Percentiles rank a stretch among this genome's conserved stretches.
phyloP scores from a whole-genome alignment of 2,113 vertebrate species.

The Ophiodon elongatus region DNA sequence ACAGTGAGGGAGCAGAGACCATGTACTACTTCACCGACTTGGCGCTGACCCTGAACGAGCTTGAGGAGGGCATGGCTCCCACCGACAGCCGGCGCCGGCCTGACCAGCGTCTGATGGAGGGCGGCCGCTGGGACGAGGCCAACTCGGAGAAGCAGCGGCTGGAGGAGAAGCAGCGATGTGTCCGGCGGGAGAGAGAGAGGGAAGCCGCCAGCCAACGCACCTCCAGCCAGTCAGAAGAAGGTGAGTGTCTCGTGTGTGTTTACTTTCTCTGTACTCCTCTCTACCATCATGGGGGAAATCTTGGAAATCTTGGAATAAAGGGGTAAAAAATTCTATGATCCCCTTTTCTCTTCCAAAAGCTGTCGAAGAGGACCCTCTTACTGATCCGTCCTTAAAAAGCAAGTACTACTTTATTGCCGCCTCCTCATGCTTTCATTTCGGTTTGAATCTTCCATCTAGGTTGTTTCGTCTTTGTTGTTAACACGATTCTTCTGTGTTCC shows the following conservation, averaged over 20 bases:
- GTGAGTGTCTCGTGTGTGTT: conserved; percentile 55
- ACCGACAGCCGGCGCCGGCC: conserved; percentile 93
- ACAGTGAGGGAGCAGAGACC: conserved; percentile 92
- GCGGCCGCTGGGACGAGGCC: conserved; percentile 96
- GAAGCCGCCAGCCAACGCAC: conserved; percentile 85
- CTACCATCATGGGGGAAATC: conserved; percentile 39
- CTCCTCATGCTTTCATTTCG: neutral
- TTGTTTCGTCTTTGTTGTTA: neutral
- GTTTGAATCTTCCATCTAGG: neutral
- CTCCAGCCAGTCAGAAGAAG: conserved; percentile 86
- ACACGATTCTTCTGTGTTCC: neutral
- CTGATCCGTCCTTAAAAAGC: conserved; percentile 83
- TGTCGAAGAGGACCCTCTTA: conserved; percentile 84
- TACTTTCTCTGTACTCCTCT: conserved; percentile 1
- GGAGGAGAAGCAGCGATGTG: conserved; percentile 94
- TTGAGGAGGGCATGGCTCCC: conserved; percentile 88
- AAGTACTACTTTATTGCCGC: conserved; percentile 75
- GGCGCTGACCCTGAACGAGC: conserved; percentile 93
- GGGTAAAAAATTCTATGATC: conserved; percentile 64
- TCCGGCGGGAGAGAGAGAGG: conserved; percentile 89
- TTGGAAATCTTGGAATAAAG: conserved; percentile 45
- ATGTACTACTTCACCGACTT: conserved; percentile 97
- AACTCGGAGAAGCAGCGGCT: conserved; percentile 95
- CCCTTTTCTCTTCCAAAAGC: conserved; percentile 79
- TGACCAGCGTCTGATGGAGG: conserved; percentile 97